A percentile compares a stretch with the other conserved stretches of the same genome.
phyloP scores from a whole-genome alignment of 2,797 vertebrate genomes.

The Parauchenoglanis ngamensis region DNA sequence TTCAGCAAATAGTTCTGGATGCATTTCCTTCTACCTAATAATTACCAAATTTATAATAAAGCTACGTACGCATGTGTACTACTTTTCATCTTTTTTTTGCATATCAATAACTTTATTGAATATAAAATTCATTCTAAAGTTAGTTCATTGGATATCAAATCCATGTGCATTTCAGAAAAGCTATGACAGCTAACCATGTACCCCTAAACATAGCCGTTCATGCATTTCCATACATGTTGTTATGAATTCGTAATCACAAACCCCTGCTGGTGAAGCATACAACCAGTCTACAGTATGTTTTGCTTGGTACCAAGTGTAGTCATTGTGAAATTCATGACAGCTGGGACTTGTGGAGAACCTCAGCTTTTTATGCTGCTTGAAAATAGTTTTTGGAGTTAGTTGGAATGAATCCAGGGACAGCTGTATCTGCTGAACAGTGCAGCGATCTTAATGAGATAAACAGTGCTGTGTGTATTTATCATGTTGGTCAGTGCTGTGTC shows the following conservation, averaged over 20 bases:
- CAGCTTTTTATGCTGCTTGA: not conserved
- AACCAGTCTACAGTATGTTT: not conserved
- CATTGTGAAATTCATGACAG: conserved; percentile 11
- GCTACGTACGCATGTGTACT: not conserved
- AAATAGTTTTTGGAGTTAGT: not conserved
- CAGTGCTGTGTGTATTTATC: conserved; percentile 19
- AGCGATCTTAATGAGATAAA: conserved; percentile 21
- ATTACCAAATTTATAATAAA: not conserved
- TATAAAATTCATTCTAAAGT: not conserved
- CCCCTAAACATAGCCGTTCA: not conserved
- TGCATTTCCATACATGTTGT: not conserved
- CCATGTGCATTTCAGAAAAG: not conserved
- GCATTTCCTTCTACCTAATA: not conserved
- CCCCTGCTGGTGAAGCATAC: not conserved
- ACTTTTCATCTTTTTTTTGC: not conserved
- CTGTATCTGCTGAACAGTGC: conserved; percentile 25
- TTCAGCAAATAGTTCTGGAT: not conserved
- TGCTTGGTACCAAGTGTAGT: not conserved
- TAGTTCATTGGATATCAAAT: not conserved
- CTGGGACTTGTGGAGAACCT: not conserved
- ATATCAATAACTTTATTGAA: not conserved
- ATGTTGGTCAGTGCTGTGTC: conserved; percentile 26
- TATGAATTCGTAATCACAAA: not conserved
- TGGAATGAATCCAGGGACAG: conserved; percentile 9
- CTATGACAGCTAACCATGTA: not conserved